Evolutionary conservation across 2,888 invertebrate species (phyloP).

Genomic region (Drosophila silvestris): DNA sequence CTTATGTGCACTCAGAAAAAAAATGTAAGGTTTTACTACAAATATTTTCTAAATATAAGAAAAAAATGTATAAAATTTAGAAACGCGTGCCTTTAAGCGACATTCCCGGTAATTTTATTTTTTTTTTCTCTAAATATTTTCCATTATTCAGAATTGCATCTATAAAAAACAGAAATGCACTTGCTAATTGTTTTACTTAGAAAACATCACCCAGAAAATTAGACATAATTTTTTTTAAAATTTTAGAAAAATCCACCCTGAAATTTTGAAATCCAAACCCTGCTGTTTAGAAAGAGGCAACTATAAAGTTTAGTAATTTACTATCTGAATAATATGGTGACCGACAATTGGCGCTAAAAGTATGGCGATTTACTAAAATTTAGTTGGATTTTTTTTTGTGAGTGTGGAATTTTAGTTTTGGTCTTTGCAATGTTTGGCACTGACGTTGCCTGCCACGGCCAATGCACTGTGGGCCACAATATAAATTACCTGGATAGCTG

Average conservation of each 20-base stretch:
- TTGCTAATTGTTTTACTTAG: neutral
- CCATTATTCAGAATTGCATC: neutral
- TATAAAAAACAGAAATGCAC: neutral
- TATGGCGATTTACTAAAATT: neutral
- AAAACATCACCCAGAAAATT: too few relatives aligned
- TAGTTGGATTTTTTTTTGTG: neutral
- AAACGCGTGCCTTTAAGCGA: neutral
- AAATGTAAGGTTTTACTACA: neutral
- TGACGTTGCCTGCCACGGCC: conserved; percentile 23
- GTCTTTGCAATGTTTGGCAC: conserved; percentile 38
- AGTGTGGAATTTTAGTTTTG: conserved; percentile 46
- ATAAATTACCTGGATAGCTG: conserved; percentile 54
- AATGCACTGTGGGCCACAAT: conserved; percentile 34
- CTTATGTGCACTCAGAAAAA: conserved; percentile 26
- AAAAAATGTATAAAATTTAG: neutral
- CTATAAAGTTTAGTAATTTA: neutral
- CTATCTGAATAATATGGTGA: neutral
- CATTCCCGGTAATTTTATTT: too few relatives aligned
- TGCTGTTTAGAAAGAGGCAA: neutral
- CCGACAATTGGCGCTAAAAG: neutral
- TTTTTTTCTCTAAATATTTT: neutral
- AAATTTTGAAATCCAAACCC: neutral
- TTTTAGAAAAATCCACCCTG: neutral
- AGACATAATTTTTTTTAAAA: neutral
- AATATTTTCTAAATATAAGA: neutral